Conservation (phyloP, 1,140 invertebrate species). For the Calycopis cecrops region DNA sequence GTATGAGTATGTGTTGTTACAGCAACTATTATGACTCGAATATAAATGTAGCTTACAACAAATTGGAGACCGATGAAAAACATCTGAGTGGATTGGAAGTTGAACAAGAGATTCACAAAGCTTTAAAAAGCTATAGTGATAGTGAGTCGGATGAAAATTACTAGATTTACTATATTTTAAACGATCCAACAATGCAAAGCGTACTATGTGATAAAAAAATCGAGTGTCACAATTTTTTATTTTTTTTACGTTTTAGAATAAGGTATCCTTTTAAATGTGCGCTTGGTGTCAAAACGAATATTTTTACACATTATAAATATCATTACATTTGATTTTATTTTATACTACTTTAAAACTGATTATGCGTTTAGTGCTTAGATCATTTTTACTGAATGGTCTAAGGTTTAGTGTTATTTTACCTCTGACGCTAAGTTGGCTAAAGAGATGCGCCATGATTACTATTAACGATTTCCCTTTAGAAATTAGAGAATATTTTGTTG, state of each 20-base stretch:
- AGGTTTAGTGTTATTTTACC: no score
- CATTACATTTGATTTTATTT: no score
- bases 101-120: constrained; percentile 62
- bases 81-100: constrained; percentile 57
- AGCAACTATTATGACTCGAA: constrained; percentile 48
- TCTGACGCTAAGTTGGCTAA: no score
- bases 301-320: background rate
- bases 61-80: constrained; percentile 59
- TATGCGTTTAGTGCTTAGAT: no score
- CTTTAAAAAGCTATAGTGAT: constrained; percentile 51
- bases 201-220: constrained; percentile 46
- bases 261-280: background rate
- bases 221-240: constrained; percentile 43
- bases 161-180: constrained; percentile 50
- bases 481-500: no score
- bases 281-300: background rate
- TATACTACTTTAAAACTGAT: no score
- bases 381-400: no score
- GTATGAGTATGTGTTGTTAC: constrained; percentile 32
- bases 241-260: constrained; percentile 14
- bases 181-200: constrained; percentile 33
- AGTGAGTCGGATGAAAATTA: constrained; percentile 62
- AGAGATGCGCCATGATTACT: no score
- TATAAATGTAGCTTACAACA: constrained; percentile 55
- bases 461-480: no score